Evolutionary conservation across 35 echinoderm and acorn worm species (phyloP).

Genomic region (Lytechinus variegatus): DNA sequence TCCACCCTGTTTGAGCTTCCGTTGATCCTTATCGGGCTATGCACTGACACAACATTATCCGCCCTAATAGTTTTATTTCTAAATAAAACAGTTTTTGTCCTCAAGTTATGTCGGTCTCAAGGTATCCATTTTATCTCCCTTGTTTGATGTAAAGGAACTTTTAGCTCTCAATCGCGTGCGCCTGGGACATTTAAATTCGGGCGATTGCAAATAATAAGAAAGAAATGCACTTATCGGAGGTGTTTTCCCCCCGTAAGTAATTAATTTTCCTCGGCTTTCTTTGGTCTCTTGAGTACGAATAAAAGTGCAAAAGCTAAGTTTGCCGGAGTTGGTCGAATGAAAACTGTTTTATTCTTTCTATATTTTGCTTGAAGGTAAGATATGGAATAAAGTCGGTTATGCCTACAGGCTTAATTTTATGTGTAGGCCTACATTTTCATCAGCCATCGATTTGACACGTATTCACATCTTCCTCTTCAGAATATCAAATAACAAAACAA

Average conservation of each 20-base stretch:
- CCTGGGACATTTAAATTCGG: not conserved
- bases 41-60: not conserved
- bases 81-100: not conserved
- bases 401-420: no score
- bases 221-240: not conserved
- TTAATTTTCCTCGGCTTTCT: not conserved
- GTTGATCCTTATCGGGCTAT: not conserved
- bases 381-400: no score
- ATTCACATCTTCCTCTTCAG: no score
- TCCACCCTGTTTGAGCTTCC: not conserved
- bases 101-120: not conserved
- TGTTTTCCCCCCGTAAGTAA: not conserved
- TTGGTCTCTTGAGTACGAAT: not conserved
- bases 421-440: no score
- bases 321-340: not conserved
- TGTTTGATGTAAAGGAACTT: not conserved
- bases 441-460: no score
- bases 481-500: no score
- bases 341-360: not conserved
- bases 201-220: not conserved
- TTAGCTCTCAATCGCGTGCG: not conserved
- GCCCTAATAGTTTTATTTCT: not conserved
- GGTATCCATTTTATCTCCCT: not conserved
- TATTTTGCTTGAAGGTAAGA: not conserved
- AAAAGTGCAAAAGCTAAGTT: conserved; percentile 5